A percentile compares a stretch with the other conserved stretches of the same genome.
Evolutionary conservation across 2,113 vertebrate genomes (phyloP).

Genomic region (Barnardius zonarius): DNA sequence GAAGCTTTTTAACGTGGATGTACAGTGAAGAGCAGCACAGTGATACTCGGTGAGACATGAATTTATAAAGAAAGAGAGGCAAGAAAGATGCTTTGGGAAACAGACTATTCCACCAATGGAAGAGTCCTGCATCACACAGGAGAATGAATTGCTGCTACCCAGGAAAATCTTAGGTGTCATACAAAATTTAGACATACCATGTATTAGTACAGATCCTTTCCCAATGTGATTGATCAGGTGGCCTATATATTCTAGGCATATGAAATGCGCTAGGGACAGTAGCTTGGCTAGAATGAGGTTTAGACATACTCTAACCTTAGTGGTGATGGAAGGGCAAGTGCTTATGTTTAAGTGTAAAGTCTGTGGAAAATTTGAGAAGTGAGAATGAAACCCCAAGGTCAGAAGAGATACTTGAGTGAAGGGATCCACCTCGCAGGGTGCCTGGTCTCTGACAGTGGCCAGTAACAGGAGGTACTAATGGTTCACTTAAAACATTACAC

Average conservation of each 20-base stretch:
- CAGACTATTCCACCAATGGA: background rate
- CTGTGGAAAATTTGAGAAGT: background rate
- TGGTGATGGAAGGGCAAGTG: background rate
- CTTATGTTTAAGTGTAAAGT: background rate
- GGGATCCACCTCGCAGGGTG: no score
- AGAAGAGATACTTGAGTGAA: background rate
- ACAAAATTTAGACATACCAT: background rate
- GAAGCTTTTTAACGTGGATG: background rate
- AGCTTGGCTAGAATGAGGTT: background rate
- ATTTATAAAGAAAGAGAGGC: background rate
- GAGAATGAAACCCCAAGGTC: background rate
- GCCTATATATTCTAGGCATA: background rate
- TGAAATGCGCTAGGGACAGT: background rate
- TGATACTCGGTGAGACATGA: background rate
- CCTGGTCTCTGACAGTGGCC: no score
- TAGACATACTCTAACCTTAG: background rate
- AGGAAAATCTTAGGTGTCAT: background rate
- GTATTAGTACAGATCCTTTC: background rate
- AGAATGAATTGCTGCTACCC: background rate
- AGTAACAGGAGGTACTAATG: background rate
- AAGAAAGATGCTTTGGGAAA: background rate
- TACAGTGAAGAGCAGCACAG: background rate
- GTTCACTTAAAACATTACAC: background rate
- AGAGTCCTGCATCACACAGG: background rate
- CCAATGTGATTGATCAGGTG: background rate